Conservation (phyloP, 2,888 invertebrate genomes). For the Malthinus seriepunctatus region DNA sequence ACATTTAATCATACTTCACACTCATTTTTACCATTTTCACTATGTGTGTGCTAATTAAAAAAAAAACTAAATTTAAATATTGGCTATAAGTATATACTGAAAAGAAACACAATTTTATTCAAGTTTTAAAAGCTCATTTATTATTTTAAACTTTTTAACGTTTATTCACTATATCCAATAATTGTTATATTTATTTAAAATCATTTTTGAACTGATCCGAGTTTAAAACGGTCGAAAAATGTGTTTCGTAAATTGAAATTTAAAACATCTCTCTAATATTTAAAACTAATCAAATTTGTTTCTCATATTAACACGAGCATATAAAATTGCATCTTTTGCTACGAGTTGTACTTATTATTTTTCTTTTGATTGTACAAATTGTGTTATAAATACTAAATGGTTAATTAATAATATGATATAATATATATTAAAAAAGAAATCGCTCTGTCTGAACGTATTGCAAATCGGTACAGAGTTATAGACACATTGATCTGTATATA, state of each 20-base stretch:
- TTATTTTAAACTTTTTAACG: too few relatives aligned
- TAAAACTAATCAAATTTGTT: constrained; percentile 9
- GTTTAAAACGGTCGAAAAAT: constrained; percentile 24
- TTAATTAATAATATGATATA: constrained; percentile 16
- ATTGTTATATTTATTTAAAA: too few relatives aligned
- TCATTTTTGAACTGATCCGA: background rate
- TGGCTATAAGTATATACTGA: constrained; percentile 24
- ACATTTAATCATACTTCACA: constrained; percentile 34
- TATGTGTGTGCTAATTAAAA: constrained; percentile 49
- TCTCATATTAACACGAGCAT: constrained; percentile 44
- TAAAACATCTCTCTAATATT: constrained; percentile 6
- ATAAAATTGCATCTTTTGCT: constrained; percentile 61
- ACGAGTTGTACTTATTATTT: constrained; percentile 68
- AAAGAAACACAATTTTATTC: too few relatives aligned
- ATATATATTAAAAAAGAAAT: constrained; percentile 16
- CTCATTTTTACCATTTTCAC: constrained; percentile 41
- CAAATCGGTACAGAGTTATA: constrained; percentile 15
- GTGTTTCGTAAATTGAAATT: constrained; percentile 1
- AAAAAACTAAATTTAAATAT: constrained; percentile 50
- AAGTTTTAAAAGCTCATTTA: too few relatives aligned
- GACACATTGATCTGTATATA: constrained; percentile 31
- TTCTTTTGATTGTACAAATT: constrained; percentile 71
- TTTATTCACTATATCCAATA: too few relatives aligned
- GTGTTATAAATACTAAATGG: constrained; percentile 55
- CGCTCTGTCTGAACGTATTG: constrained; percentile 32